Base-by-base conservation (phyloP, 2,888 invertebrate genomes). In the Ophion obscuratus region DNA sequence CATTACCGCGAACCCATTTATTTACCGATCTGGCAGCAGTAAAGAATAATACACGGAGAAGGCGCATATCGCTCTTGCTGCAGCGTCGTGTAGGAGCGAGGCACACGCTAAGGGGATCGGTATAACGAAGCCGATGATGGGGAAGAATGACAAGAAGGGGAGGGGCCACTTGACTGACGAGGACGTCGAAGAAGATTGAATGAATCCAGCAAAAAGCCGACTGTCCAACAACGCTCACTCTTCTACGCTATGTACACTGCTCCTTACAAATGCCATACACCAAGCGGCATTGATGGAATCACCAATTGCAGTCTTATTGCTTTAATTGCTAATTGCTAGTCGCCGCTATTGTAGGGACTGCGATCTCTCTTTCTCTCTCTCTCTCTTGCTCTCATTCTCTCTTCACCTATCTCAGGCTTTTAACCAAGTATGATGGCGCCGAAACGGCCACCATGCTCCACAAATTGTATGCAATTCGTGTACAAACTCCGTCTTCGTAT, bases 311-410 rank as follows among this genome's bases (percentile, higher is more conserved):
- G 89, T 89, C 89, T 92, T 92, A 93, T 93, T 93, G 92, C 91
- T 93, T 93, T 91, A 93, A 93, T 93, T 93, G 92, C 90, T 93
- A 93, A 93, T 93, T 93, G 92, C 92, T 90, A 92, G 90, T 90
- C 88, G 89, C 86, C 87, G 83, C 87, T 81, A 86, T 84, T 87
- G 84, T 79, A 71, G 68, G 83, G 81, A 83, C 79, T 85, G 82
- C 79, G 83, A 83, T 85, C 87, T 87, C 80, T 84, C 83, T 85
- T 71, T 76, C 66, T 27, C 44, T 47, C 64, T 64, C 87, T 87
- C 80, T 84, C 83, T 85, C 71, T 80, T 59, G 11, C 87, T 87
- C 80, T 84, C 83, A 84, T 71, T 80, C 66, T 27, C 44, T 47
- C 31, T 64, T 20, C 11, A n/a, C 0, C 10, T 24, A 9, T 14